Base-by-base conservation (phyloP, 2,888 invertebrate species). In the Copidosoma aretas region DNA sequence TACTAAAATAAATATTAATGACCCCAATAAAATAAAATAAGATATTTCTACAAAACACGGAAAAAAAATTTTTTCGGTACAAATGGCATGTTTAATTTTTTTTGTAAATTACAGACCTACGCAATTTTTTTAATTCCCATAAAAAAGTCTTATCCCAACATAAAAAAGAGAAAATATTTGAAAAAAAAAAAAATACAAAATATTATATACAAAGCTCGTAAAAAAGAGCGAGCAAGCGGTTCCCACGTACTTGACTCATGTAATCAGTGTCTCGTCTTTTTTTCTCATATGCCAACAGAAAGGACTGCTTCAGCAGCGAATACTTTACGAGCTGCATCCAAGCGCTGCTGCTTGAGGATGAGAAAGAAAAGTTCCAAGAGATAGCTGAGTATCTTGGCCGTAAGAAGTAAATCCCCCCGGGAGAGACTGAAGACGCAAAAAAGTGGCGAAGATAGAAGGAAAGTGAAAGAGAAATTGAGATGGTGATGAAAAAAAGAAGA, bases 291-390 rank as follows among this genome's bases (percentile, higher is more conserved):
- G 25, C 32, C 19, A 63, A 68, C 88, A 93, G 93, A 88, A 88
- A 89, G 82, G 87, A 90, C 85, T 92, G 93, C 87, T 93, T 92
- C 86, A 89, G 90, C 82, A 90, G 90, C 85, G 87, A 89, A 86
- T 91, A 90, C 87, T 93, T 93, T 88, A 89, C 89, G 86, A 91
- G 91, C 86, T 93, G 92, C 86, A 87, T 91, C 87, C 90, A 91
- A 86, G 90, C 91, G 84, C 88, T 93, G 86, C 88, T 91, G 86
- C 88, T 91, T 85, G 87, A 87, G 83, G 91, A 92, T 85, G 91
- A 93, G 85, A 89, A 89, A 86, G 90, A 91, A 84, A 89, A 90
- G 85, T 89, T 90, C 86, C 88, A 88, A 84, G 90, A 91, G 86
- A 91, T 91, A 91, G 90, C 91, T 86, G 91, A 91, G 86, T 91